Base-by-base conservation (phyloP, 2,113 vertebrate species). In the Copsychus sechellarum region DNA sequence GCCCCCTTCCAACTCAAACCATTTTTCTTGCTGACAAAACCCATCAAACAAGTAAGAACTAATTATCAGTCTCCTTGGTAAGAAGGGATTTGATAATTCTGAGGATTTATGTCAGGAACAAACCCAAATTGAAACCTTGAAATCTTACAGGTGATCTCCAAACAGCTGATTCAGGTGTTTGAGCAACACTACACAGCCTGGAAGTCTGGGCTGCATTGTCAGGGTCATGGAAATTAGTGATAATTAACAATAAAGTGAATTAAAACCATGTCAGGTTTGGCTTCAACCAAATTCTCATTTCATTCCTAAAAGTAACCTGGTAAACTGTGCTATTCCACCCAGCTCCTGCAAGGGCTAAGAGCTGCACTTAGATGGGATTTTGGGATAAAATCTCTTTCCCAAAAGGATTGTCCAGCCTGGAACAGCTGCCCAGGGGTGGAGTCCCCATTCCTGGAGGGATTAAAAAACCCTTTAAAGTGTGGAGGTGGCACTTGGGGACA, bases 1-100 rank as follows among this genome's bases (percentile, higher is more conserved):
- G 20, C 33, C 2, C 4, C 20, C 11, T 60, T 74, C 28, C 51
- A 60, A 74, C 7, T 10, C 45, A 21, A 73, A 51, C 60, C 19
- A 5, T 19, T 73, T 9, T n/a, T 93, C 16, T 53, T 72, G 25
- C 56, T 50, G 33, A n/a, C 15, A 42, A 69, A 70, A 57, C 17
- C 12, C 69, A 60, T 3, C 36, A 40, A 72, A 50, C 0, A 0
- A 15, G 13, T 11, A 42, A 62, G 26, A 12, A 11, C 11, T 12
- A 62, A 43, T 43, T 60, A 9, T 2, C 6, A 73, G 13, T 31
- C 14, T 66, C 54, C 66, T 57, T 61, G 11, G 47, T 3, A 60
- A 20, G 54, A 81, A 85, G 8, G 21, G 25, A 43, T 40, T 40
- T 56, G 61, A 8, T 47, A 40, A 36, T 40, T 82, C 53, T 67